Conservation (phyloP, 2,797 vertebrate species). For the Coreius guichenoti region DNA sequence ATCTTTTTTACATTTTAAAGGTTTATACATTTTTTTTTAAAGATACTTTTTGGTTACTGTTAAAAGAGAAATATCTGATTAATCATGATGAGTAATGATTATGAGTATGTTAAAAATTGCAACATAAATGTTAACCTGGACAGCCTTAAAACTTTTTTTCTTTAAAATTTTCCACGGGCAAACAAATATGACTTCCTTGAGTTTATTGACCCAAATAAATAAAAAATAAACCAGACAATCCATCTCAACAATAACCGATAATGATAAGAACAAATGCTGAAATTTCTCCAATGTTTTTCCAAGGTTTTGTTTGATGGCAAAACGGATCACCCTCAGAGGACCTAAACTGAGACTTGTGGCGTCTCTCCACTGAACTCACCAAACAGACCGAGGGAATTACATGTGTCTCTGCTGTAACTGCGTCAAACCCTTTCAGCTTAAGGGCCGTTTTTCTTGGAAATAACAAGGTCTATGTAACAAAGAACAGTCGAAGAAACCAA, state of each 20-base stretch:
- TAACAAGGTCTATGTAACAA: conserved; percentile 29
- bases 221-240: neutral
- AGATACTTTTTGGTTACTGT: neutral
- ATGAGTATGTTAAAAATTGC: neutral
- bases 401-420: conserved; percentile 23
- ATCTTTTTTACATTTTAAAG: too few species aligned
- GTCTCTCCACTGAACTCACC: neutral
- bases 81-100: neutral
- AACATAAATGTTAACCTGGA: neutral
- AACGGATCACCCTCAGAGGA: neutral
- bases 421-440: conserved; percentile 31
- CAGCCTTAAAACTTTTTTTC: neutral
- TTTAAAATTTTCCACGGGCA: neutral
- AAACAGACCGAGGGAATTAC: conserved; percentile 5
- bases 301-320: neutral
- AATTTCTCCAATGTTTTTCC: neutral
- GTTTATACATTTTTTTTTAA: neutral
- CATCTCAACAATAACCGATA: neutral
- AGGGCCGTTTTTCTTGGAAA: neutral
- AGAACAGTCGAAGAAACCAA: conserved; percentile 22
- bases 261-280: conserved; percentile 10
- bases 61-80: neutral
- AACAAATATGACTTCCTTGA: neutral
- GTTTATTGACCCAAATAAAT: neutral
- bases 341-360: neutral